phyloP scores from a whole-genome alignment of 2,113 vertebrate genomes.

The Engystomops pustulosus region DNA sequence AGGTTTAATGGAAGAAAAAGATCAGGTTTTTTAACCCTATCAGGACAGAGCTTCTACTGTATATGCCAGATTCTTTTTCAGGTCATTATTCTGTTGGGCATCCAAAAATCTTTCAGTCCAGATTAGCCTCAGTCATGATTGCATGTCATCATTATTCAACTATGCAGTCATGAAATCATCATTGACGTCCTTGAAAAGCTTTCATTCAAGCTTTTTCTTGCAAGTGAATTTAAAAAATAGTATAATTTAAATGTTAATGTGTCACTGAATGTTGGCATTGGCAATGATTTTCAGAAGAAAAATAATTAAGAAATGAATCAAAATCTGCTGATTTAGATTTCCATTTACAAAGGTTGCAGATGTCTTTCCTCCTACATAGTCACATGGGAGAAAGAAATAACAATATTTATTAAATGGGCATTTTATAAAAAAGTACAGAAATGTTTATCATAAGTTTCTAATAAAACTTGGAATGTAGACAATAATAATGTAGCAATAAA shows the following conservation, averaged over 20 bases:
- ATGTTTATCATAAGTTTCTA: too few species aligned
- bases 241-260: neutral
- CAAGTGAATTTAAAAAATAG: neutral
- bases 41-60: neutral
- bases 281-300: neutral
- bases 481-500: too few species aligned
- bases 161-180: conserved; percentile 37
- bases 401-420: too few species aligned
- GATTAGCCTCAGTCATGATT: conserved; percentile 16
- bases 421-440: too few species aligned
- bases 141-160: conserved; percentile 43
- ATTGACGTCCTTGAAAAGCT: conserved; percentile 25
- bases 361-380: too few species aligned
- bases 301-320: too few species aligned
- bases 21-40: neutral
- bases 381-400: too few species aligned
- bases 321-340: too few species aligned
- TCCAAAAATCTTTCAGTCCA: conserved; percentile 24
- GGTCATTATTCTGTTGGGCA: conserved; percentile 20
- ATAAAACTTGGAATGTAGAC: too few species aligned
- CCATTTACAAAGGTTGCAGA: too few species aligned
- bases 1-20: neutral
- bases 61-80: conserved; percentile 2
- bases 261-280: neutral
- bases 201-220: conserved; percentile 12